These are phyloP conservation scores for Diadegma fenestrale DNA, from an alignment of 2,888 invertebrate species.

Conservation along the genomic window DNA sequence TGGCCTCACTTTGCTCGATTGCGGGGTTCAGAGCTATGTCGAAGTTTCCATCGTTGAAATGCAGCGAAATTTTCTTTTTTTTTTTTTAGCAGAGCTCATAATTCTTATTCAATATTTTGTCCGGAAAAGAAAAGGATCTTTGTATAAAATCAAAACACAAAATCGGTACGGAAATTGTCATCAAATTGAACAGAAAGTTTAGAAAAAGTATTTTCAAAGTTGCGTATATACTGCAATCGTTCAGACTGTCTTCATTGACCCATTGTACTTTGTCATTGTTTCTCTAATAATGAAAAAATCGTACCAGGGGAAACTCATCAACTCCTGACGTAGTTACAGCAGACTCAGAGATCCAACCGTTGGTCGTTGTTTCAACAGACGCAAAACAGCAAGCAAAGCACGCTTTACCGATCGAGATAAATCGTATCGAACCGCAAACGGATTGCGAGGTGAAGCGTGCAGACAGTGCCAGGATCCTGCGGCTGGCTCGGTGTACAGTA, in stretches of 20 bases:
- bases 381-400: constrained; percentile 57
- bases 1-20: background rate
- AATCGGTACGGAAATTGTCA: too few species aligned
- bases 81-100: too few species aligned
- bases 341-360: constrained; percentile 54
- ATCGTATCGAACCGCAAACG: constrained; percentile 72
- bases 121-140: too few species aligned
- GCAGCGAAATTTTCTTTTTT: too few species aligned
- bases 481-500: constrained; percentile 50
- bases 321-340: constrained; percentile 53
- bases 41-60: too few species aligned
- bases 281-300: constrained; percentile 54
- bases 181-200: too few species aligned
- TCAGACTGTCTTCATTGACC: constrained; percentile 30
- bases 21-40: too few species aligned
- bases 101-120: too few species aligned
- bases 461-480: constrained; percentile 54
- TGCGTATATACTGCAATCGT: too few species aligned
- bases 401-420: constrained; percentile 73
- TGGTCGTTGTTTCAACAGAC: constrained; percentile 60
- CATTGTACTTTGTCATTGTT: constrained; percentile 47
- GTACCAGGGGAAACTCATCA: constrained; percentile 51
- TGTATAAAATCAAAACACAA: too few species aligned
- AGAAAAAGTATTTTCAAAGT: too few species aligned
- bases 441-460: constrained; percentile 69